Base-by-base conservation (phyloP, 1,140 invertebrate species). In the Macrobrachium rosenbergii region DNA sequence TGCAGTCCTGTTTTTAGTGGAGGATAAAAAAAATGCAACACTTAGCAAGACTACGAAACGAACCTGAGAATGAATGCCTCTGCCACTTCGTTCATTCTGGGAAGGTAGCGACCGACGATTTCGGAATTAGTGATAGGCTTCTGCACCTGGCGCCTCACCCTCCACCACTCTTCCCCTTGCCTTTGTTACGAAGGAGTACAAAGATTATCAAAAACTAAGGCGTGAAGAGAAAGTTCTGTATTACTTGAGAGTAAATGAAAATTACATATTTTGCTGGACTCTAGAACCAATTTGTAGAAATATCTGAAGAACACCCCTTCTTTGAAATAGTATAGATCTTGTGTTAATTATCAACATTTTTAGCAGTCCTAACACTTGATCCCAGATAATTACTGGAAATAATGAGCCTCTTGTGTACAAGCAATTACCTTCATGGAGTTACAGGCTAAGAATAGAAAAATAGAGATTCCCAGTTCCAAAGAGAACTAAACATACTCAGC, bases 151-250 rank as follows among this genome's bases (percentile, higher is more conserved):
- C 83, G 45, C 10, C 83, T 37, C 69, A 87, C 85, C 2, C 85
- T 67, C 85, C 85, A 87, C 85, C 85, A 87, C 72, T 87, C 85
- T 16, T 82, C 58, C 6, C 58, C 69, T 78, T 87, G 85, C 19
- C 82, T 83, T 69, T 16, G 16, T 17, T 16, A 67, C 16, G 14
- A 12, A 58, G 12, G 2, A 12, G n/a, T 8, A 0, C 19, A 11
- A 58, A 37, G 7, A 43, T 43, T 75, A 75, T 37, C 12, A 7
- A 75, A 28, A 23, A 37, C 23, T 37, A 75, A 75, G 16, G 19
- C 12, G 17, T 37, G 28, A 28, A 23, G 23, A 37, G 28, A 28
- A 5, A 23, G 5, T 37, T 75, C 7, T 7, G 45, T 23, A 10
- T 16, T 37, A 75, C 5, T 37, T 10, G 37, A 23, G 23, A 37